These are phyloP conservation scores for Poecilia velifera DNA, from an alignment of 2,797 vertebrate genomes.

Conservation along the genomic window DNA sequence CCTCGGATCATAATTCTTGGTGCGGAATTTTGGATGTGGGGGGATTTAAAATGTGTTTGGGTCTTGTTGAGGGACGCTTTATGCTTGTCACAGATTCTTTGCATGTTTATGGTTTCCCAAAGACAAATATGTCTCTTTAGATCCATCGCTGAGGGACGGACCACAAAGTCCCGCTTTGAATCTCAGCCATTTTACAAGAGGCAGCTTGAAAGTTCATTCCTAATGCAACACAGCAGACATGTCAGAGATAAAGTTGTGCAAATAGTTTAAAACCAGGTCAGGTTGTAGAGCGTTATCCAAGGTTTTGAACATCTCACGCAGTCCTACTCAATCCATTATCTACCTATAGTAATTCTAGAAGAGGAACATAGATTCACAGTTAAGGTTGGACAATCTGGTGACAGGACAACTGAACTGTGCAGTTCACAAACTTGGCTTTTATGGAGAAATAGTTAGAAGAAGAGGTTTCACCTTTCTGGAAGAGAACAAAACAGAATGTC, in stretches of 20 bases:
- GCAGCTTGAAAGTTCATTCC: slow-evolving; percentile 3
- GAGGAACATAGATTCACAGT: neutral
- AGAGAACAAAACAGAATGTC: neutral
- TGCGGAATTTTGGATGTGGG: slow-evolving; percentile 15
- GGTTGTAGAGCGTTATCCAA: neutral
- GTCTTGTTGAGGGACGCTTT: slow-evolving; percentile 23
- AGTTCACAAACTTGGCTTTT: neutral
- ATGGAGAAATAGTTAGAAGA: too few relatives aligned
- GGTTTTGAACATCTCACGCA: neutral
- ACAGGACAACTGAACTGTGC: neutral
- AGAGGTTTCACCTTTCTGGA: too few relatives aligned
- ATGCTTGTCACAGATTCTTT: slow-evolving; percentile 33
- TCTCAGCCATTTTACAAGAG: slow-evolving; percentile 29
- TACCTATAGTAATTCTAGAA: neutral
- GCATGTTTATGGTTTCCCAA: slow-evolving; percentile 24
- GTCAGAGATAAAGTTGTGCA: neutral
- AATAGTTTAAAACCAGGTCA: neutral
- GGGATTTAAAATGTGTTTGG: slow-evolving; percentile 25
- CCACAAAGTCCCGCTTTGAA: slow-evolving; percentile 11
- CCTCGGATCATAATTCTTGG: slow-evolving; percentile 17
- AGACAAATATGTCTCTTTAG: slow-evolving; percentile 26
- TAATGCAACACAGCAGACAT: neutral
- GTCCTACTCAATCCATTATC: neutral
- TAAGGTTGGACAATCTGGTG: neutral
- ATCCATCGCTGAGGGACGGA: slow-evolving; percentile 5